phyloP scores from a whole-genome alignment of 1,140 invertebrate species.

The Fopius arisanus region DNA sequence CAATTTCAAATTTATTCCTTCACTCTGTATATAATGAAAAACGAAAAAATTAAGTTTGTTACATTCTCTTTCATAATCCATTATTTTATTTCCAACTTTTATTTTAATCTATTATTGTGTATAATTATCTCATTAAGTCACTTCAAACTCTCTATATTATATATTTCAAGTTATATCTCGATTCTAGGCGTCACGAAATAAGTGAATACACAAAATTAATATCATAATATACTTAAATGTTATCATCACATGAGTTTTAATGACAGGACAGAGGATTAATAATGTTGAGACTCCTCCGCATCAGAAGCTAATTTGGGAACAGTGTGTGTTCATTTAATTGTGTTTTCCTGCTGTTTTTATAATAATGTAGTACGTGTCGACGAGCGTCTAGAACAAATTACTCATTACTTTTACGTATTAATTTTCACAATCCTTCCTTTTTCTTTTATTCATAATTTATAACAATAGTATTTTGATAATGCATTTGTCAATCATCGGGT shows the following conservation, averaged over 20 bases:
- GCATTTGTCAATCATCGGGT: neutral
- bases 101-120: conserved; percentile 5
- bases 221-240: conserved; percentile 37
- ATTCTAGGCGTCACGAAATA: conserved; percentile 24
- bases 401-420: no score
- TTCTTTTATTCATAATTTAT: no score
- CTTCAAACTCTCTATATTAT: conserved; percentile 26
- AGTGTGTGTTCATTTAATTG: conserved; percentile 15
- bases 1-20: neutral
- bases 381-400: neutral
- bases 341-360: no score
- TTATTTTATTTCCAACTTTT: conserved; percentile 1
- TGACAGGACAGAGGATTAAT: neutral
- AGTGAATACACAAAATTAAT: conserved; percentile 5
- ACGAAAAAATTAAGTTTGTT: neutral
- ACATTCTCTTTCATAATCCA: neutral
- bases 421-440: no score
- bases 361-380: neutral
- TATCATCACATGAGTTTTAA: conserved; percentile 40
- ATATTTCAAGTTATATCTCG: conserved; percentile 21
- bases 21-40: neutral
- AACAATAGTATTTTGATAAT: no score
- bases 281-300: neutral
- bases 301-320: neutral
- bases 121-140: conserved; percentile 32